These are phyloP conservation scores for Cosmia trapezina DNA, from an alignment of 2,888 invertebrate genomes.

Conservation along the genomic window DNA sequence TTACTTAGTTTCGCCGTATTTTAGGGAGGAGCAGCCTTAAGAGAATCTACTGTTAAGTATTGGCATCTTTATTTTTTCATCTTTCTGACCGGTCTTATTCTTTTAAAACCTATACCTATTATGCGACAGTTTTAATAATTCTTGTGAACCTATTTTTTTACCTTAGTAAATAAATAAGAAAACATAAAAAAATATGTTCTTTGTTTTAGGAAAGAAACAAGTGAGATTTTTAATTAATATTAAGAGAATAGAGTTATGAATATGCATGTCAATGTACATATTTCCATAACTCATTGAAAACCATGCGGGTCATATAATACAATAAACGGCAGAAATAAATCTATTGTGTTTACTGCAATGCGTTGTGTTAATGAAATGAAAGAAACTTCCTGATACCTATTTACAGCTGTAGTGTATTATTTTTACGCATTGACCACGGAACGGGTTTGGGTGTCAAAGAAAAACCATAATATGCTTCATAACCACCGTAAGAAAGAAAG, in stretches of 20 bases:
- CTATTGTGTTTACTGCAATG: neutral
- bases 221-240: neutral
- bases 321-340: neutral
- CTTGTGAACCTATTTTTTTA: too few species aligned
- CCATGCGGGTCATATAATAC: constrained; percentile 22
- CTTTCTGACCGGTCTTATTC: too few species aligned
- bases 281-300: constrained; percentile 4
- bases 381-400: neutral
- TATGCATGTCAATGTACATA: neutral
- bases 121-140: too few species aligned
- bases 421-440: neutral
- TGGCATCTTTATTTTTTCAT: too few species aligned
- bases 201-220: neutral
- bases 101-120: too few species aligned
- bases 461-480: neutral
- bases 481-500: too few species aligned
- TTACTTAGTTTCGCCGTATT: too few species aligned
- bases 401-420: neutral
- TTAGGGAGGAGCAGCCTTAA: too few species aligned
- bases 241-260: neutral
- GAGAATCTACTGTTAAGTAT: too few species aligned
- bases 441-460: neutral
- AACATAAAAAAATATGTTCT: neutral
- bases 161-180: too few species aligned
- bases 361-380: neutral